Conservation (phyloP, 2,113 vertebrate species). For the Aphelocoma coerulescens region DNA sequence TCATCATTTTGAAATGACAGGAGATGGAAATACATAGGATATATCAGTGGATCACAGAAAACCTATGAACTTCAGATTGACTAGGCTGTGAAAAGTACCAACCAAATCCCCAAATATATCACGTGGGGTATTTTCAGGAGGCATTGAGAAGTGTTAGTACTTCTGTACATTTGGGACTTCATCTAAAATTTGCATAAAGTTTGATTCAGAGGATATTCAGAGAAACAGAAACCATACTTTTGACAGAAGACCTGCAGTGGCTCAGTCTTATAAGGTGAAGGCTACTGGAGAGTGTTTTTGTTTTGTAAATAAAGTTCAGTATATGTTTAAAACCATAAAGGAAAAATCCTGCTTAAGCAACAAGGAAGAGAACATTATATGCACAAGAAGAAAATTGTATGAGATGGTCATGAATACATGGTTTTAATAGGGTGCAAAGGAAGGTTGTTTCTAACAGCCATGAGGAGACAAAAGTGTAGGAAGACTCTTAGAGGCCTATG, state of each 20-base stretch:
- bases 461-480: not conserved
- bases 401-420: not conserved
- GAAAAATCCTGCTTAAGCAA: not conserved
- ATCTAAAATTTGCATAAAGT: not conserved
- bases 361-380: not conserved
- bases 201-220: not conserved
- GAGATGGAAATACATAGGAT: not conserved
- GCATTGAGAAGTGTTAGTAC: not conserved
- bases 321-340: not conserved
- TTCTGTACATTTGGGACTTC: not conserved
- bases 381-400: not conserved
- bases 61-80: not conserved
- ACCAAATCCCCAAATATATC: not conserved
- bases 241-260: not conserved
- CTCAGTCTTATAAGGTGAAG: not conserved
- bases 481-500: not conserved
- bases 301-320: not conserved
- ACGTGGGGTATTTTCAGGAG: not conserved
- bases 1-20: constrained; percentile 9
- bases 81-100: not conserved
- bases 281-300: not conserved
- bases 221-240: not conserved
- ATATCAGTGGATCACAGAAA: not conserved
- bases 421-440: not conserved
- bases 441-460: not conserved